Conservation (phyloP, 2,113 vertebrate genomes). For the Gasterosteus aculeatus region DNA sequence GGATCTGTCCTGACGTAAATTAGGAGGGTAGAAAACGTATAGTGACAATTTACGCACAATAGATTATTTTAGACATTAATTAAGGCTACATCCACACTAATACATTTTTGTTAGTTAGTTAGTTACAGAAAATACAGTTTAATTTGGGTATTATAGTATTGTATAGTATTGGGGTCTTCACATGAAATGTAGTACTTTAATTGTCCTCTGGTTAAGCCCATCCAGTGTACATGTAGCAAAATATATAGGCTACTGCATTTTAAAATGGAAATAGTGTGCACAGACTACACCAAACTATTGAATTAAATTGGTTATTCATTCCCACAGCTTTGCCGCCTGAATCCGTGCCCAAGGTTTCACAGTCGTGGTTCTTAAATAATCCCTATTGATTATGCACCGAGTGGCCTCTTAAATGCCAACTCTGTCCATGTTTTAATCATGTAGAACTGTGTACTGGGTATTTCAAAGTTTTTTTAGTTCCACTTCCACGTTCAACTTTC, state of each 20-base stretch:
- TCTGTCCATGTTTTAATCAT: conserved; percentile 28
- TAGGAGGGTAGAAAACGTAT: background rate
- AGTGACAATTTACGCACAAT: too few relatives aligned
- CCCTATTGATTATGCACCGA: conserved; percentile 45
- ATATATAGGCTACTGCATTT: too few relatives aligned
- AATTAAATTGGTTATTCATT: conserved; percentile 38
- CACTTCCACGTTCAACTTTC: background rate
- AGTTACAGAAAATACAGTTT: too few relatives aligned
- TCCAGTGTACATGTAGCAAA: too few relatives aligned
- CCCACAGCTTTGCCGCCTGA: background rate
- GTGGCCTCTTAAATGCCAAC: conserved; percentile 27
- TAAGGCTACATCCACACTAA: background rate
- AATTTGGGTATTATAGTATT: too few relatives aligned
- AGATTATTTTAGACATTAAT: too few relatives aligned
- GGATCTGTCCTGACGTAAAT: background rate
- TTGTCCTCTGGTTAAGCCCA: too few relatives aligned
- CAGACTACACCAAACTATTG: too few relatives aligned
- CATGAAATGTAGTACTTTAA: too few relatives aligned
- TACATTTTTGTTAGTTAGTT: too few relatives aligned
- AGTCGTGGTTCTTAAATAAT: conserved; percentile 17
- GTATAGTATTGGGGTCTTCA: too few relatives aligned
- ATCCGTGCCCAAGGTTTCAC: background rate
- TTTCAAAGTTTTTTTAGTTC: conserved; percentile 10
- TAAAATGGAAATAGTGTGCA: too few relatives aligned
- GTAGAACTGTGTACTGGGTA: conserved; percentile 13